Evolutionary conservation across 1,140 invertebrate species (phyloP).

Genomic region (Globodera ellingtonae): DNA sequence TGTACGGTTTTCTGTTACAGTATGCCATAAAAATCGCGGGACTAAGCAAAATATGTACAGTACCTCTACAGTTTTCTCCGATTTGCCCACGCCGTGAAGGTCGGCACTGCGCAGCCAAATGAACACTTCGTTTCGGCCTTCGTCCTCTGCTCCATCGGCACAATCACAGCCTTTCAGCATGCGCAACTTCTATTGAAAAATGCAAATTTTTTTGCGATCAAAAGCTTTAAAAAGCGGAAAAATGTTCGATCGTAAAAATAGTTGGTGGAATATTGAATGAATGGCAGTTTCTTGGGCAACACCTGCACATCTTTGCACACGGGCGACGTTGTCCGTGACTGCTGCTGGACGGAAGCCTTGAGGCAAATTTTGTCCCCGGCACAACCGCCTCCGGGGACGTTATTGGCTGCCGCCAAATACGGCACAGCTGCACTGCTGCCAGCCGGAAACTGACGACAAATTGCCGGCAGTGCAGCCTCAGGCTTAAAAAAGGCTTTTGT

Average conservation of each 20-base stretch:
- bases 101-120: conserved; percentile 27
- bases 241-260: too few relatives aligned
- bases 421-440: conserved; percentile 4
- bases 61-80: conserved; percentile 29
- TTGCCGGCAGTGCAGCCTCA: not conserved
- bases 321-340: not conserved
- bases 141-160: not conserved
- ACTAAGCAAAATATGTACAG: conserved; percentile 2
- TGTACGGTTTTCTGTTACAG: not conserved
- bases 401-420: not conserved
- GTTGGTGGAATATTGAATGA: too few relatives aligned
- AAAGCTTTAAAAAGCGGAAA: too few relatives aligned
- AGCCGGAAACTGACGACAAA: not conserved
- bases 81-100: conserved; percentile 30
- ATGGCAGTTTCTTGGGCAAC: not conserved
- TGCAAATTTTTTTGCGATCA: too few relatives aligned
- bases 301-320: conserved; percentile 14
- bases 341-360: conserved; percentile 2
- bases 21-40: not conserved
- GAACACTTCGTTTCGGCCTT: conserved; percentile 31
- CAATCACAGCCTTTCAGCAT: not conserved
- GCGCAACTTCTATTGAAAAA: not conserved
- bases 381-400: not conserved
- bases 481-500: not conserved
- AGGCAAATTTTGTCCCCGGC: conserved; percentile 11